These are phyloP conservation scores for Pantherophis alleghaniensis DNA, from an alignment of 2,797 vertebrate species.

Conservation along the genomic window DNA sequence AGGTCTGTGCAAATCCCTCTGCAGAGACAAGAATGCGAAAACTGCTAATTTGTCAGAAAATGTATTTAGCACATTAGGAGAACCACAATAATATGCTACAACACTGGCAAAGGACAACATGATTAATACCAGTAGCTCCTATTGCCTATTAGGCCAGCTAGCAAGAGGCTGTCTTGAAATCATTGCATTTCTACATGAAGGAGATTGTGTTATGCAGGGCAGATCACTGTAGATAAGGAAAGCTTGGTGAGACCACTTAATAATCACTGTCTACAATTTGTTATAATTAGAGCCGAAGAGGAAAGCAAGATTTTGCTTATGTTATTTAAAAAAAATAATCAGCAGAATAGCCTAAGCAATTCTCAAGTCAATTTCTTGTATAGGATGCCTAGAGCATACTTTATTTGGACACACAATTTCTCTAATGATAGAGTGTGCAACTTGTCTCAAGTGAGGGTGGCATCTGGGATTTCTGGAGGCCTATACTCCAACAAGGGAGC, in stretches of 20 bases:
- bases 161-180: slow-evolving; percentile 31
- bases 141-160: not conserved
- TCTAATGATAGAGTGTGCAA: not conserved
- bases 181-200: slow-evolving; percentile 47
- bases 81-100: slow-evolving; percentile 42
- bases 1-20: not conserved
- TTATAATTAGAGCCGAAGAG: not conserved
- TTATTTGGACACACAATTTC: not conserved
- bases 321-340: not conserved
- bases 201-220: slow-evolving; percentile 29
- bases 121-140: slow-evolving; percentile 25
- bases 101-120: slow-evolving; percentile 32
- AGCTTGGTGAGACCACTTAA: slow-evolving; percentile 38
- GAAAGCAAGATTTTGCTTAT: not conserved
- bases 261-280: not conserved
- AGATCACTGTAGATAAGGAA: slow-evolving; percentile 44
- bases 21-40: slow-evolving; percentile 33
- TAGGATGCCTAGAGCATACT: not conserved
- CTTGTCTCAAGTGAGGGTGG: not conserved
- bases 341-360: not conserved
- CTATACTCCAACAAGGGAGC: not conserved
- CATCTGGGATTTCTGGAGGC: not conserved
- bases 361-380: not conserved
- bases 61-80: slow-evolving; percentile 20
- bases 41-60: slow-evolving; percentile 14